Evolutionary conservation across 2,113 vertebrate genomes (phyloP).

Genomic region (Orthonyx spaldingii): DNA sequence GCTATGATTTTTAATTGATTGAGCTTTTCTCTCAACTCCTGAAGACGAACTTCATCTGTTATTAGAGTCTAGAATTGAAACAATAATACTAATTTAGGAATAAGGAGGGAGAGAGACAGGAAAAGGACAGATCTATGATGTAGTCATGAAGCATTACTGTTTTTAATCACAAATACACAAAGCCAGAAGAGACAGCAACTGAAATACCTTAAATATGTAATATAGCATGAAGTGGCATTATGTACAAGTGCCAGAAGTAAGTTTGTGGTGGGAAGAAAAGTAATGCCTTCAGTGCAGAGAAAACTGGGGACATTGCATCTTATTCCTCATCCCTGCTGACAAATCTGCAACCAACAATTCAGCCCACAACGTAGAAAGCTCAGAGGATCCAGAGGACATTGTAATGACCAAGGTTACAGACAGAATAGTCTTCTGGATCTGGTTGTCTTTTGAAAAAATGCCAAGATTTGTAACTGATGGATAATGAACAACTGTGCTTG

Average conservation of each 20-base stretch:
- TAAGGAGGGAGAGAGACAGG: background rate
- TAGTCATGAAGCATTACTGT: background rate
- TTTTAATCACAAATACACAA: background rate
- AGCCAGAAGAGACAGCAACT: background rate
- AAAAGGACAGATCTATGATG: background rate
- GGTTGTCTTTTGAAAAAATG: background rate
- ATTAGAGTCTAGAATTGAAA: constrained; percentile 80
- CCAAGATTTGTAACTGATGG: background rate
- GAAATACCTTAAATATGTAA: background rate
- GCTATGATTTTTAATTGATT: constrained; percentile 80
- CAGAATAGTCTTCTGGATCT: background rate
- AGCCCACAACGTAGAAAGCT: background rate
- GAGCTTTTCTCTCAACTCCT: constrained; percentile 81
- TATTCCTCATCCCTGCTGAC: background rate
- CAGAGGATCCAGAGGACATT: background rate
- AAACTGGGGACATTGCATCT: background rate
- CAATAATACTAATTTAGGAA: background rate
- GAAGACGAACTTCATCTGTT: constrained; percentile 85
- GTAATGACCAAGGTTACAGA: background rate
- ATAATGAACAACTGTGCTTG: background rate
- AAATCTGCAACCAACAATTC: background rate
- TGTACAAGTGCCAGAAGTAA: background rate
- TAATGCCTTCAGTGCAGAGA: background rate
- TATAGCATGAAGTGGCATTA: background rate
- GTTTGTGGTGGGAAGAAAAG: background rate